These are phyloP conservation scores for Menidia menidia DNA, from an alignment of 2,797 vertebrate species.

Conservation along the genomic window DNA sequence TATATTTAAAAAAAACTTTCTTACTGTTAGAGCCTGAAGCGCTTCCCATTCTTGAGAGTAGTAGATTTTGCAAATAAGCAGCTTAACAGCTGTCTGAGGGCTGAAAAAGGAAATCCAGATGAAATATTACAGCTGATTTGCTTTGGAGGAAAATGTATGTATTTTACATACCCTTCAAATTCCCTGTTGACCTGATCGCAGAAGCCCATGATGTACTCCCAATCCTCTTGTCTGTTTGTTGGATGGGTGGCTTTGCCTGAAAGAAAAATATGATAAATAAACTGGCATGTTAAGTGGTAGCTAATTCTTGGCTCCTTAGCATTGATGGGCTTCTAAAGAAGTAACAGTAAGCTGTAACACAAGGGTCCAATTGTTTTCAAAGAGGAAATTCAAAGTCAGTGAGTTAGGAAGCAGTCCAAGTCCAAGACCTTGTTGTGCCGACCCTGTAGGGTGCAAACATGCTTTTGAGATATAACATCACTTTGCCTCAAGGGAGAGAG, in stretches of 20 bases:
- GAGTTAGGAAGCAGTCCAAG: too few relatives aligned
- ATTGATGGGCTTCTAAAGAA: too few relatives aligned
- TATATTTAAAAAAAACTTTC: slow-evolving; percentile 41
- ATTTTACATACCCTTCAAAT: slow-evolving; percentile 89
- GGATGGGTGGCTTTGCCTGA: slow-evolving; percentile 98
- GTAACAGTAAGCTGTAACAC: too few relatives aligned
- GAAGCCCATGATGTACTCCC: slow-evolving; percentile 99
- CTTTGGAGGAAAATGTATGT: not conserved
- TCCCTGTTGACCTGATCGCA: slow-evolving; percentile 99
- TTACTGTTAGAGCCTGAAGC: slow-evolving; percentile 94
- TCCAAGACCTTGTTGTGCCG: too few relatives aligned
- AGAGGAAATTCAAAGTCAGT: too few relatives aligned
- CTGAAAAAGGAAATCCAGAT: slow-evolving; percentile 71
- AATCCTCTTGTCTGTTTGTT: slow-evolving; percentile 96
- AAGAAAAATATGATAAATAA: slow-evolving; percentile 3
- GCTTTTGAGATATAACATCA: too few relatives aligned
- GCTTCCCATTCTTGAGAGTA: slow-evolving; percentile 98
- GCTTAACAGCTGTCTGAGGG: slow-evolving; percentile 93
- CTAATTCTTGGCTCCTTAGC: too few relatives aligned
- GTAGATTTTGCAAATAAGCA: slow-evolving; percentile 95
- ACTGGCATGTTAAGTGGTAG: not conserved
- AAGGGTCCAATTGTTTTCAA: too few relatives aligned
- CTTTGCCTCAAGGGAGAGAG: too few relatives aligned
- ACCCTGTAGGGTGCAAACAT: too few relatives aligned
- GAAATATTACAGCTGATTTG: not conserved